phyloP scores from a whole-genome alignment of 1,140 invertebrate species.

The Zaprionus kolodkinae region DNA sequence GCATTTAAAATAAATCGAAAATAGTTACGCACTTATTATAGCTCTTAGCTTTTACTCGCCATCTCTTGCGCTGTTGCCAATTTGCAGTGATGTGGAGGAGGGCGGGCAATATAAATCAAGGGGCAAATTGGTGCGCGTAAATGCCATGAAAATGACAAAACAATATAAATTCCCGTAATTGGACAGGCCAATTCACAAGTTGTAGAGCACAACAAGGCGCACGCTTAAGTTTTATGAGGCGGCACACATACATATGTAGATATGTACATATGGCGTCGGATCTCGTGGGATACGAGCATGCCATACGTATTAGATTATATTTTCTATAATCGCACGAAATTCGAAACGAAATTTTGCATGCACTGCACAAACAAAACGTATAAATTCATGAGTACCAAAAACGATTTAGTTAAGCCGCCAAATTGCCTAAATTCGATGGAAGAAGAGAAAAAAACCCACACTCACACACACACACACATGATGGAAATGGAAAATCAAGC shows the following conservation, averaged over 20 bases:
- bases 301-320: constrained; percentile 41
- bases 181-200: constrained; percentile 33
- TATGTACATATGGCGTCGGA: constrained; percentile 5
- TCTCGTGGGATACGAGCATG: constrained; percentile 25
- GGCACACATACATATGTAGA: neutral
- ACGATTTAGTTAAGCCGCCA: constrained; percentile 79
- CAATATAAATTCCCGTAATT: constrained; percentile 64
- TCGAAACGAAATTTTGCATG: constrained; percentile 63
- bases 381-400: constrained; percentile 76
- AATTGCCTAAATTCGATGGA: constrained; percentile 77
- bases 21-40: neutral
- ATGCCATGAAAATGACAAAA: constrained; percentile 63
- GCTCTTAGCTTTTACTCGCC: neutral
- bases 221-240: constrained; percentile 43
- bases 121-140: constrained; percentile 50
- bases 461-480: neutral
- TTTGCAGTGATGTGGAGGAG: neutral
- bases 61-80: neutral
- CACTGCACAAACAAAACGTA: constrained; percentile 79
- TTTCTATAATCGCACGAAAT: constrained; percentile 35
- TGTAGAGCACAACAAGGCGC: constrained; percentile 35
- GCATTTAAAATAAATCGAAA: neutral
- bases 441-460: constrained; percentile 27
- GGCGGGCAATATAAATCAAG: constrained; percentile 30
- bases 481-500: constrained; percentile 70